A percentile compares a stretch with the other conserved stretches of the same genome.
Evolutionary conservation across 2,797 vertebrate species (phyloP).

Genomic region (Mycteria americana): DNA sequence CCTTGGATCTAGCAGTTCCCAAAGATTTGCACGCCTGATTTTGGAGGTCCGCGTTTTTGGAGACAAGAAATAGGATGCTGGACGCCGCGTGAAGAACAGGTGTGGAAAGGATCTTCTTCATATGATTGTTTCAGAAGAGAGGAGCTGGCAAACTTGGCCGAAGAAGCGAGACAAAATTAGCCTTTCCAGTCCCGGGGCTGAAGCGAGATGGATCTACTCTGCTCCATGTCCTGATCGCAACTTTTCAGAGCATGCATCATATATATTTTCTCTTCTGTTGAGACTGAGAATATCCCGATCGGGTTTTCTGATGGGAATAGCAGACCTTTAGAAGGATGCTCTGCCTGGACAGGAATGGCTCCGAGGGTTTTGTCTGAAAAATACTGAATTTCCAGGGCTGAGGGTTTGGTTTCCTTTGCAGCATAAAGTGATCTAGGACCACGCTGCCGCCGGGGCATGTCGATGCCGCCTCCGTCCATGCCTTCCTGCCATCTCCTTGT

Average conservation of each 20-base stretch:
- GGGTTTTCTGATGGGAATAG: not conserved
- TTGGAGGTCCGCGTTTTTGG: not conserved
- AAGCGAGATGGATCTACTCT: not conserved
- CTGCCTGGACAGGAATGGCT: not conserved
- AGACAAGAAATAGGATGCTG: rapidly evolving
- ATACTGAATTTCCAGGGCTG: not conserved
- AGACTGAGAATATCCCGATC: not conserved
- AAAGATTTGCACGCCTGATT: not conserved
- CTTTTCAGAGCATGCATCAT: not conserved
- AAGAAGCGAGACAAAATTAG: not conserved
- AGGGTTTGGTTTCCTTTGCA: not conserved
- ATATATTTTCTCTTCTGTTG: not conserved
- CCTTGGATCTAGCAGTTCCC: not conserved
- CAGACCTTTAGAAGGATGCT: not conserved
- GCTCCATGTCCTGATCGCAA: not conserved
- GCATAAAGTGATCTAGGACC: not conserved
- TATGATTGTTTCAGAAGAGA: not conserved
- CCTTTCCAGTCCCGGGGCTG: not conserved
- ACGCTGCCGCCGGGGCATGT: not conserved
- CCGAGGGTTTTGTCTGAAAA: not conserved
- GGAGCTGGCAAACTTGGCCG: not conserved
- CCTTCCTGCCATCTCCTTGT: not conserved
- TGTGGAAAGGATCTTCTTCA: not conserved
- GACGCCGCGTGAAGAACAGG: not conserved
- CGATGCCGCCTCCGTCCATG: rapidly evolving